A percentile compares a stretch with the other conserved stretches of the same genome.
Conservation (phyloP, 1,140 invertebrate species). For the Cotesia glomerata region DNA sequence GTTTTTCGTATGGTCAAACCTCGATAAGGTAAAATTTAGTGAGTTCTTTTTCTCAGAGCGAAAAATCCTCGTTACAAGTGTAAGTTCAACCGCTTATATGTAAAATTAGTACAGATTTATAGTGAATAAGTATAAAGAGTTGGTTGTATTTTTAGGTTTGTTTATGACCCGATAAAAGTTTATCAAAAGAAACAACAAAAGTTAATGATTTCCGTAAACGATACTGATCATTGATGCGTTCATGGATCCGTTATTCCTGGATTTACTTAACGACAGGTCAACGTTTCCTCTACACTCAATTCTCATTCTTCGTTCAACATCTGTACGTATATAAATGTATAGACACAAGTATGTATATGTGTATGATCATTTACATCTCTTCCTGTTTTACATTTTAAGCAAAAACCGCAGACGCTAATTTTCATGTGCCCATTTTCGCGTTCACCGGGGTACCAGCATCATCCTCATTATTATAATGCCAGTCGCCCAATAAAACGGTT, state of each 20-base stretch:
- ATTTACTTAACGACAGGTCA: slow-evolving; percentile 11
- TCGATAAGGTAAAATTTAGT: too few relatives aligned
- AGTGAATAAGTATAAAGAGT: too few relatives aligned
- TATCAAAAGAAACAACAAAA: background rate
- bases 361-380: background rate
- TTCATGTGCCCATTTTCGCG: background rate
- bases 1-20: too few relatives aligned
- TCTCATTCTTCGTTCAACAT: slow-evolving; percentile 5
- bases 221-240: background rate
- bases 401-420: slow-evolving; percentile 4
- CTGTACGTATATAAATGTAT: background rate
- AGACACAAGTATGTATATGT: background rate
- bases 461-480: background rate
- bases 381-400: background rate
- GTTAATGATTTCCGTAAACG: slow-evolving; percentile 15
- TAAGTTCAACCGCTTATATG: too few relatives aligned
- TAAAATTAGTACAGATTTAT: too few relatives aligned
- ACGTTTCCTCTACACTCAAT: slow-evolving; percentile 8
- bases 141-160: too few relatives aligned
- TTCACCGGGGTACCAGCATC: too few relatives aligned
- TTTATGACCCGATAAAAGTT: too few relatives aligned
- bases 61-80: too few relatives aligned
- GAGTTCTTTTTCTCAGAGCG: too few relatives aligned
- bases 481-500: background rate
- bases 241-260: slow-evolving; percentile 13